Evolutionary conservation across 1,140 invertebrate species (phyloP), one percentile per base, ranked within the genome.

Genomic region (Lethocerus indicus): DNA sequence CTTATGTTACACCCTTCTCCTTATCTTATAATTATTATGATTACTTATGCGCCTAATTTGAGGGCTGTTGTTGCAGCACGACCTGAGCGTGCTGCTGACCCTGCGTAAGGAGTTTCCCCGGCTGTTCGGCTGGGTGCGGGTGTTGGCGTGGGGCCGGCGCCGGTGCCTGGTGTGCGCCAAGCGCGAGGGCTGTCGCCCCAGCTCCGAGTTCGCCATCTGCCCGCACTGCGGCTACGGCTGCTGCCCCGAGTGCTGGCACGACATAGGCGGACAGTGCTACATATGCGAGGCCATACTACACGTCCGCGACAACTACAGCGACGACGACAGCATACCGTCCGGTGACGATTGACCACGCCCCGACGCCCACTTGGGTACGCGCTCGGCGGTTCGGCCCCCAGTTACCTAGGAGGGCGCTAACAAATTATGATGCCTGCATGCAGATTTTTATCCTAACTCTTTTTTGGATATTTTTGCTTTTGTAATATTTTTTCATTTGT

Each of bases 121-220:
- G 0, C 26, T 61, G 1, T 73, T 72, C 51, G 63, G 66, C 1
- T 83, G 78, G 73, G 59, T 83, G 2, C 53, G 51, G 0, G 58
- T 67, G 1, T 72, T 78, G 46, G 60, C 66, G 0, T 67, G 64
- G 3, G 75, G 72, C 0, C 66, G 78, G 46, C 68, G 69, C 49
- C 69, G 68, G 40, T 85, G 81, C 58, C 60, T 83, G 0, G 71
- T 83, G 27, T 84, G 81, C 58, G 68, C 65, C 1, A 74, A 76
- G 42, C 61, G 65, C 0, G 76, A 82, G 42, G 13, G 9, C 23
- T n/a, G n/a, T n/a, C 23, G 18, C 14, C 2, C 6, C 2, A 32
- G 14, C 14, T 9, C 4, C 1, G 12, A 32, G 7, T 13, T 16
- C 18, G 12, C 4, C 3, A 21, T 24, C 23, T 50, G 32, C 16